These are phyloP conservation scores for Philhelius pedissequus DNA, from an alignment of 2,888 invertebrate species.

Conservation along the genomic window DNA sequence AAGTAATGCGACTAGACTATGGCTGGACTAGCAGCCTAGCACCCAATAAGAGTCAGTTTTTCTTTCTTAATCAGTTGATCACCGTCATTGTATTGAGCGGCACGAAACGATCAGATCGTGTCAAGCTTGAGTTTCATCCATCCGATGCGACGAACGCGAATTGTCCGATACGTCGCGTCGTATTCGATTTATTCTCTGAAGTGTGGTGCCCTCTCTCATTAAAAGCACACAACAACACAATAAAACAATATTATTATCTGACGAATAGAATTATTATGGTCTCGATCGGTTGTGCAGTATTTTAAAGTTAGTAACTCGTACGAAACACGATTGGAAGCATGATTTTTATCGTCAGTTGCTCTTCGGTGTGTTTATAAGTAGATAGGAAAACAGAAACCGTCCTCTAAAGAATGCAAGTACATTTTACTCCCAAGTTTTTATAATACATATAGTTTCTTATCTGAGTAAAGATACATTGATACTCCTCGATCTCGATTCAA, in stretches of 20 bases:
- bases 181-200: conserved; percentile 30
- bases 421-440: neutral
- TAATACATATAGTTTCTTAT: conserved; percentile 33
- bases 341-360: conserved; percentile 7
- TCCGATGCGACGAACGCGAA: too few relatives aligned
- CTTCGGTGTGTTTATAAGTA: neutral
- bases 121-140: conserved; percentile 31
- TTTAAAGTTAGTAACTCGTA: conserved; percentile 16
- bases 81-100: conserved; percentile 34
- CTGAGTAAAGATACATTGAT: neutral
- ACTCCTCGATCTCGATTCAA: neutral
- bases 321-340: conserved; percentile 18
- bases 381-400: neutral
- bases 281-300: conserved; percentile 44
- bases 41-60: conserved; percentile 37
- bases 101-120: conserved; percentile 10
- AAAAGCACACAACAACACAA: neutral
- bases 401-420: neutral
- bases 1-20: conserved; percentile 13
- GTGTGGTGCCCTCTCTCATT: conserved; percentile 11
- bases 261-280: conserved; percentile 33
- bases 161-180: neutral
- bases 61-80: conserved; percentile 37
- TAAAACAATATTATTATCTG: conserved; percentile 24
- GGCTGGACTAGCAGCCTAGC: neutral